phyloP scores from a whole-genome alignment of 2,888 invertebrate genomes.

The Amaurobius ferox region DNA sequence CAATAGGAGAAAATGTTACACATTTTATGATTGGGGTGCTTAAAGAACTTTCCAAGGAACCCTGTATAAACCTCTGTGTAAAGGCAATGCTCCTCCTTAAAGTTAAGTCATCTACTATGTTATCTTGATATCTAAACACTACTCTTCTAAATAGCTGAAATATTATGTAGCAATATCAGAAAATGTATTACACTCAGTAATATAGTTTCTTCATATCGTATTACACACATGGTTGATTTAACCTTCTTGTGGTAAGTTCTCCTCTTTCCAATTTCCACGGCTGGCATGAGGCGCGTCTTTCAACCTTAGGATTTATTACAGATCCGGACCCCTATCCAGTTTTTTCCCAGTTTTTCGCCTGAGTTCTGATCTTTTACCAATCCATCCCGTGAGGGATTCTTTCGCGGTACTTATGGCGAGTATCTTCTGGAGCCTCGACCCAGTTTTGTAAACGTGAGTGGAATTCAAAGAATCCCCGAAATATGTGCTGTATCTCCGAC shows the following conservation, averaged over 20 bases:
- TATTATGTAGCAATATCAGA: slow-evolving; percentile 39
- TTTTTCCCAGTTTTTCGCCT: slow-evolving; percentile 48
- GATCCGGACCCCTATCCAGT: slow-evolving; percentile 51
- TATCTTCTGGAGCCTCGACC: slow-evolving; percentile 29
- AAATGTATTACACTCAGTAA: slow-evolving; percentile 57
- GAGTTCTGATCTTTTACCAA: slow-evolving; percentile 62
- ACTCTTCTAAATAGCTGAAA: slow-evolving; percentile 29
- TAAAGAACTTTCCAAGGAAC: no score
- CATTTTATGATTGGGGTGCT: no score
- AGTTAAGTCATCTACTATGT: no score
- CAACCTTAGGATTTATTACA: slow-evolving; percentile 51
- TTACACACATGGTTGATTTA: slow-evolving; percentile 54
- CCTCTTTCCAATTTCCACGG: slow-evolving; percentile 66
- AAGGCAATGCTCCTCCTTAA: no score
- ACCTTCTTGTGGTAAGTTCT: slow-evolving; percentile 57
- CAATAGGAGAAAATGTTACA: no score
- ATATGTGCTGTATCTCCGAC: no score
- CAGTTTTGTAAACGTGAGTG: background rate
- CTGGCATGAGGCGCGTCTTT: slow-evolving; percentile 37
- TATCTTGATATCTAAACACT: background rate
- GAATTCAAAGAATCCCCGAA: no score
- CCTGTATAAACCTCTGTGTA: no score
- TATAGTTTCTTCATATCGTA: slow-evolving; percentile 64
- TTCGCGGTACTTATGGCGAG: slow-evolving; percentile 32
- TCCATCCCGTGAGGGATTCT: slow-evolving; percentile 36